These are phyloP conservation scores for Myodes glareolus DNA, from an alignment of 2,113 vertebrate species.

Conservation along the genomic window DNA sequence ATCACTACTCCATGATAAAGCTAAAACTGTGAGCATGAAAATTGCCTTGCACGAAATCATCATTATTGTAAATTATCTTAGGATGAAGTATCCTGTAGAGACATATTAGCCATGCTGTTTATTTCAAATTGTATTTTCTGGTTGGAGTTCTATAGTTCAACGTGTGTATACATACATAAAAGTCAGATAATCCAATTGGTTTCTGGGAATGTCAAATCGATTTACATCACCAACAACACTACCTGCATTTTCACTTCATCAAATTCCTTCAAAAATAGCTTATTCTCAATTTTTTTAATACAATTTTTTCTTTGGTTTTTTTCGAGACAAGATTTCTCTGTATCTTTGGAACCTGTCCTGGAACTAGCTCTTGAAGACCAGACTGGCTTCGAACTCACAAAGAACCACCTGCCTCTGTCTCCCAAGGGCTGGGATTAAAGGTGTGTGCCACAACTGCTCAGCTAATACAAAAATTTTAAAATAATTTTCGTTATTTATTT, in stretches of 20 bases:
- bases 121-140: conserved; percentile 8
- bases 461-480: background rate
- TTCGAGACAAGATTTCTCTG: no score
- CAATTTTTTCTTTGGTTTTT: background rate
- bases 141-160: background rate
- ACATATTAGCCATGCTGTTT: conserved; percentile 33
- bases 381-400: no score
- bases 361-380: no score
- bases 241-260: conserved; percentile 2
- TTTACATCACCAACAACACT: conserved; percentile 8
- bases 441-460: no score
- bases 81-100: background rate
- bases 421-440: no score
- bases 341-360: no score
- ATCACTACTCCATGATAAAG: background rate
- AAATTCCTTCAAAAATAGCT: background rate
- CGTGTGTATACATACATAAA: background rate
- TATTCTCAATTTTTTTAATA: background rate
- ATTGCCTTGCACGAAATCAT: conserved; percentile 11
- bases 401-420: no score
- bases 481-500: conserved; percentile 20
- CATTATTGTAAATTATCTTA: conserved; percentile 15
- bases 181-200: conserved; percentile 38
- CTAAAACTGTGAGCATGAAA: background rate
- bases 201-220: conserved; percentile 42